Conservation (phyloP, 2,888 invertebrate genomes). For the Lasioglossum marginatum region DNA sequence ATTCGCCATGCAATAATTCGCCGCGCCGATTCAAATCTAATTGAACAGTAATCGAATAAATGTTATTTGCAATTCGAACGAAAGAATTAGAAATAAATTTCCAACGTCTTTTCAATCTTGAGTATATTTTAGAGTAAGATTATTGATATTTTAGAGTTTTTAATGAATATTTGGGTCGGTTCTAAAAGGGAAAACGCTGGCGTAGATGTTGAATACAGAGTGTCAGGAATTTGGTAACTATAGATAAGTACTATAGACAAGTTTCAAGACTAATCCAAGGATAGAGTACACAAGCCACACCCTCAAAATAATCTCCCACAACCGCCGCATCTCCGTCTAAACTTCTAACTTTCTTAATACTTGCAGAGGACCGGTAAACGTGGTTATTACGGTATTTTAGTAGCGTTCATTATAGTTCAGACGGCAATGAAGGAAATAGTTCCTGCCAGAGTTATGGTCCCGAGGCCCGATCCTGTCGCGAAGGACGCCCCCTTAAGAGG, state of each 20-base stretch:
- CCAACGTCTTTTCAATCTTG: not conserved
- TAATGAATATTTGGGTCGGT: not conserved
- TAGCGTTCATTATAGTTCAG: constrained; percentile 18
- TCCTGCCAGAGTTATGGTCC: constrained; percentile 7
- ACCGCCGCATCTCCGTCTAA: not conserved
- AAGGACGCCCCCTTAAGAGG: constrained; percentile 23
- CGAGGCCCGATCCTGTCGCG: constrained; percentile 8
- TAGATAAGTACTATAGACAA: constrained; percentile 2
- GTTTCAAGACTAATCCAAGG: constrained; percentile 1
- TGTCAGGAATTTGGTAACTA: not conserved
- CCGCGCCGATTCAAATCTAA: no score
- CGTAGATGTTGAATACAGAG: not conserved
- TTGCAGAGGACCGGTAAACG: not conserved
- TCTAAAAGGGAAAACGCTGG: not conserved
- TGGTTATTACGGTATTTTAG: constrained; percentile 11
- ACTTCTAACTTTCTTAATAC: constrained; percentile 16
- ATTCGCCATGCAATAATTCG: no score
- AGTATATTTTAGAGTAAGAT: not conserved
- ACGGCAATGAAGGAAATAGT: constrained; percentile 21
- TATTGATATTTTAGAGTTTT: not conserved
- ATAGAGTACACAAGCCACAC: not conserved
- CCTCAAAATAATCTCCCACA: not conserved
- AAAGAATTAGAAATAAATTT: not conserved
- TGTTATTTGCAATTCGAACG: not conserved
- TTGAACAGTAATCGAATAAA: not conserved